Base-by-base conservation (phyloP, 2,797 vertebrate genomes). In the Erpetoichthys calabaricus region DNA sequence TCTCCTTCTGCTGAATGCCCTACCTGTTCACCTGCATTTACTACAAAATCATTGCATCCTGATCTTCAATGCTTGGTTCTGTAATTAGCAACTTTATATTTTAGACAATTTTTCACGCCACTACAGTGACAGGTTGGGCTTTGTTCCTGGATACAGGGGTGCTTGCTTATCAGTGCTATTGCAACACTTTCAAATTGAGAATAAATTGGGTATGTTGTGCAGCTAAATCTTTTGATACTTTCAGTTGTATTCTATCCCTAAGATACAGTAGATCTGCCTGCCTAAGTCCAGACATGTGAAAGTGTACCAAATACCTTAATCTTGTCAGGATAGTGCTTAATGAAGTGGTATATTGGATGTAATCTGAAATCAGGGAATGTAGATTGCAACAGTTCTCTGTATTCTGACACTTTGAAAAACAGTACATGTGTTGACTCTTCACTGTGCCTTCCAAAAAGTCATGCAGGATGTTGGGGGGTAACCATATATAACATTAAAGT, bases 341-440 rank as follows among this genome's bases (percentile, higher is more conserved):
- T 51, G 41, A 4, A 67, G 59, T 72, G 59, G 3, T 64, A 59
- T 59, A 68, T 66, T 56, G 62, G 65, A 1, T 10, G 47, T 2
- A 67, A 57, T 56, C 41, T 60, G 7, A 57, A 64, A 45, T 59
- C 8, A 3, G 62, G 63, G 45, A 65, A 67, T 47, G 55, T 58
- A 1, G 42, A 9, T 53, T 62, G 52, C 47, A 67, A 55, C 42
- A 68, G 3, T 3, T 66, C 44, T 46, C 9, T 60, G 25, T 67
- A 60, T 58, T 68, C 62, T 61, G 56, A 44, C 42, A 66, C 4
- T 63, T 56, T 51, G 46, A 45, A 60, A 0, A 59, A 52, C 43
- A 60, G 49, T 42, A 63, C 55, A 45, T 65, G 42, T 49, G 63
- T 2, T 1, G 60, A 61, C 56, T 69, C 62, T 42, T 57, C 58